phyloP scores from a whole-genome alignment of 2,888 invertebrate genomes.

The Synergus laeviventris region DNA sequence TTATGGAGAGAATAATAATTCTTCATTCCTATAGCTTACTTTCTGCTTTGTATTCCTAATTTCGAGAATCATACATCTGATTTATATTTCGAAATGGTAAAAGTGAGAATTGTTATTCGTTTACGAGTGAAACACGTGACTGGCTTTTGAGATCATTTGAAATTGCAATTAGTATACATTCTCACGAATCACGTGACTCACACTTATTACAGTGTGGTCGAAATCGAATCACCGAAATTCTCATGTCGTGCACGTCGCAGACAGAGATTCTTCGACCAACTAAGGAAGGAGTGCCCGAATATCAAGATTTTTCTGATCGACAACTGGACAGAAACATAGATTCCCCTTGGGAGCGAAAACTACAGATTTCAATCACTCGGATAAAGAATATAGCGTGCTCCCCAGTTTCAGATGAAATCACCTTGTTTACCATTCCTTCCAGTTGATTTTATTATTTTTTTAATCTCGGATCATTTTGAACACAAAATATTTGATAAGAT shows the following conservation, averaged over 20 bases:
- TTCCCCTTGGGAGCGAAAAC: slow-evolving; percentile 10
- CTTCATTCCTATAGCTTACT: neutral
- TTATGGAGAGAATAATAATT: neutral
- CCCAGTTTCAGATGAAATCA: slow-evolving; percentile 13
- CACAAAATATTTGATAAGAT: no score
- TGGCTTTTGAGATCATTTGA: slow-evolving; percentile 14
- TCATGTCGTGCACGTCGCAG: slow-evolving; percentile 25
- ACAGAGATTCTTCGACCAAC: slow-evolving; percentile 13
- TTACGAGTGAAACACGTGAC: slow-evolving; percentile 28
- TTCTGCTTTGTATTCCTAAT: neutral
- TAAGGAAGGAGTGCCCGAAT: slow-evolving; percentile 25
- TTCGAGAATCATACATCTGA: slow-evolving; percentile 30
- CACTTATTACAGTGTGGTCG: slow-evolving; percentile 24
- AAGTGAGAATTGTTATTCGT: slow-evolving; percentile 15
- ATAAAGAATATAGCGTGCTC: slow-evolving; percentile 14
- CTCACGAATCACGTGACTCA: slow-evolving; percentile 32
- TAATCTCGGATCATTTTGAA: neutral
- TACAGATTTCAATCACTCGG: slow-evolving; percentile 30
- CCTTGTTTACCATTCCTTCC: neutral
- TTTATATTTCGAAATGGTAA: slow-evolving; percentile 21
- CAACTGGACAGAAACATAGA: slow-evolving; percentile 11
- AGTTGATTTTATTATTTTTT: neutral
- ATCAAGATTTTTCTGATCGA: slow-evolving; percentile 39
- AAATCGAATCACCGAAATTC: slow-evolving; percentile 37
- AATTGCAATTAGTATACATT: slow-evolving; percentile 35